Percentiles rank a stretch among this genome's conserved stretches.
These are phyloP conservation scores for Irena cyanogastra DNA, from an alignment of 2,113 vertebrate species.

Conservation along the genomic window DNA sequence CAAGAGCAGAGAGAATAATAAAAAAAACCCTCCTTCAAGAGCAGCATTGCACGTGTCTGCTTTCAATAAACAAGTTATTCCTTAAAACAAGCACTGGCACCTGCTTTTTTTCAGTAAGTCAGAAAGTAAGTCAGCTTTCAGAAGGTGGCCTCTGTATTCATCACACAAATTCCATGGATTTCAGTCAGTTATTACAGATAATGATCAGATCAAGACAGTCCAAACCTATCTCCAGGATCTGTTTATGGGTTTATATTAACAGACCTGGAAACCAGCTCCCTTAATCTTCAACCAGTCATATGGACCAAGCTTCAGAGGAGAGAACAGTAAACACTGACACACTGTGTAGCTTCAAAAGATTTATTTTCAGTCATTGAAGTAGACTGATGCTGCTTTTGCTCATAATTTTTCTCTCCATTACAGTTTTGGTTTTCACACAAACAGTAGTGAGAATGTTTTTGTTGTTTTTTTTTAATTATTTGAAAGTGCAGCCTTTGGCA, in stretches of 20 bases:
- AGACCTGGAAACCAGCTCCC: neutral
- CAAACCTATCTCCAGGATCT: neutral
- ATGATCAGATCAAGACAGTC: constrained; percentile 3
- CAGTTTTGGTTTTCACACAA: constrained; percentile 32
- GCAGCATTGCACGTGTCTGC: neutral
- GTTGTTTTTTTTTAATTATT: neutral
- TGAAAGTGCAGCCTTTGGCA: constrained; percentile 54
- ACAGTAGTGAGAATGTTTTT: neutral
- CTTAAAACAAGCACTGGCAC: neutral
- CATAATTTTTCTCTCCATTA: neutral
- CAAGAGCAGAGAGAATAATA: neutral
- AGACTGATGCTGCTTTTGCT: constrained; percentile 13
- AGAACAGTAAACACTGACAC: neutral
- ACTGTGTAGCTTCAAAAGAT: constrained; percentile 1
- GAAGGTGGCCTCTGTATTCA: neutral
- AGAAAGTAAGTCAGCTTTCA: neutral
- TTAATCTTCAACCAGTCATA: constrained; percentile 8
- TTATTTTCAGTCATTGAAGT: constrained; percentile 46
- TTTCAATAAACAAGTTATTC: neutral
- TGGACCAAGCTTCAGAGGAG: neutral
- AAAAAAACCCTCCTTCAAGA: neutral
- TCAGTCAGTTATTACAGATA: neutral
- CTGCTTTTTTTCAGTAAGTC: neutral
- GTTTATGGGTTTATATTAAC: constrained; percentile 52
- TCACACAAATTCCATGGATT: neutral